Conservation (phyloP, 2,888 invertebrate species). For the Mayetiola destructor region DNA sequence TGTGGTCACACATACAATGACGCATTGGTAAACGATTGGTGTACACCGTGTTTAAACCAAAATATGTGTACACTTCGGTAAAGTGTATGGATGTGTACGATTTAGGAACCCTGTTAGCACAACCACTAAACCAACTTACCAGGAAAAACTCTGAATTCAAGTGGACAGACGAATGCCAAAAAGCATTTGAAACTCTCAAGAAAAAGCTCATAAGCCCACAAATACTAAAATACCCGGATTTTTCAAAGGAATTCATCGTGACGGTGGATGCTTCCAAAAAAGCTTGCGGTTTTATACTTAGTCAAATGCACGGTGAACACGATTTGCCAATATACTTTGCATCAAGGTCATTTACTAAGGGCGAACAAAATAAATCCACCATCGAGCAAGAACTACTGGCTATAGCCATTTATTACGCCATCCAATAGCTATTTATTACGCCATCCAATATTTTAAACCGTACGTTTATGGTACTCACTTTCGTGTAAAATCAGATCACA, state of each 20-base stretch:
- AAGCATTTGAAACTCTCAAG: not conserved
- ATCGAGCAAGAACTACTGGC: not conserved
- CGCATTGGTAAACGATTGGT: no score
- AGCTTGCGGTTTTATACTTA: not conserved
- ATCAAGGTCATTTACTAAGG: not conserved
- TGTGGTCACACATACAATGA: no score
- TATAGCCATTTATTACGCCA: not conserved
- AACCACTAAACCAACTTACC: not conserved
- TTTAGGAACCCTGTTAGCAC: no score
- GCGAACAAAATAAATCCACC: not conserved
- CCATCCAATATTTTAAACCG: not conserved
- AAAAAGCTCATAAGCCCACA: not conserved
- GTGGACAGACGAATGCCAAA: not conserved
- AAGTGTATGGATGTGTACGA: no score
- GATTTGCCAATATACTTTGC: not conserved
- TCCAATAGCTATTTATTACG: not conserved
- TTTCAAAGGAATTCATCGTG: constrained; percentile 1
- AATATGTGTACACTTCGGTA: no score
- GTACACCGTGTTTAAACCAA: no score
- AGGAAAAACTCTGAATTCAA: not conserved
- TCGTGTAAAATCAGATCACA: not conserved
- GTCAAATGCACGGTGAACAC: no score
- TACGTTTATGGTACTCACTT: constrained; percentile 6
- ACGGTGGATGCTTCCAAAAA: not conserved
- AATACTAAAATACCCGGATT: constrained; percentile 13